These are phyloP conservation scores for Platichthys stellatus DNA, from an alignment of 2,113 vertebrate genomes.

Conservation along the genomic window DNA sequence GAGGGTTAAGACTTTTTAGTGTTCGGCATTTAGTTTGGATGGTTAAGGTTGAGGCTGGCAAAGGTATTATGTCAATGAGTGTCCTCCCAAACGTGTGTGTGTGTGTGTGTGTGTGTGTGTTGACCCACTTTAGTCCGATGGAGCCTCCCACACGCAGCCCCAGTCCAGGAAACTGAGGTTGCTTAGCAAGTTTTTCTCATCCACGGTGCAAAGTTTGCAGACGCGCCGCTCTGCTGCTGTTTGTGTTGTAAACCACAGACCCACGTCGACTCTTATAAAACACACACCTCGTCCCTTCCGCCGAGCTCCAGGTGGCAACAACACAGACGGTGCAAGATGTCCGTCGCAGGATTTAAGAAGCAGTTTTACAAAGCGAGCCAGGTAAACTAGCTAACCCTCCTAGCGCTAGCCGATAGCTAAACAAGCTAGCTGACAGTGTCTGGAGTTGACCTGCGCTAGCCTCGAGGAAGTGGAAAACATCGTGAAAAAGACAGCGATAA, in stretches of 20 bases:
- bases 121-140: conserved; percentile 48
- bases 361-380: conserved; percentile 98
- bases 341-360: conserved; percentile 94
- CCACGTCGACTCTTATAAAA: background rate
- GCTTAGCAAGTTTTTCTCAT: conserved; percentile 63
- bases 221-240: conserved; percentile 26
- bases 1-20: no score
- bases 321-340: conserved; percentile 84
- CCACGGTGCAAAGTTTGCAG: conserved; percentile 63
- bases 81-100: no score
- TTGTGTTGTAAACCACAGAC: background rate
- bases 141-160: conserved; percentile 58
- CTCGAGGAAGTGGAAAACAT: background rate
- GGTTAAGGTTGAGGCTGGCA: no score
- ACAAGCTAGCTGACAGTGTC: conserved; percentile 15
- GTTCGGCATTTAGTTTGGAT: no score
- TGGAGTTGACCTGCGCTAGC: conserved; percentile 20
- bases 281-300: background rate
- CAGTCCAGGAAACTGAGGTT: conserved; percentile 67
- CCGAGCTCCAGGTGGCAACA: conserved; percentile 17
- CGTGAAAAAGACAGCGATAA: background rate
- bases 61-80: background rate
- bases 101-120: background rate
- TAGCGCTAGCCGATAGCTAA: conserved; percentile 36
- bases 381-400: conserved; percentile 77